Evolutionary conservation across 2,113 vertebrate genomes (phyloP).

Genomic region (Dascyllus trimaculatus): DNA sequence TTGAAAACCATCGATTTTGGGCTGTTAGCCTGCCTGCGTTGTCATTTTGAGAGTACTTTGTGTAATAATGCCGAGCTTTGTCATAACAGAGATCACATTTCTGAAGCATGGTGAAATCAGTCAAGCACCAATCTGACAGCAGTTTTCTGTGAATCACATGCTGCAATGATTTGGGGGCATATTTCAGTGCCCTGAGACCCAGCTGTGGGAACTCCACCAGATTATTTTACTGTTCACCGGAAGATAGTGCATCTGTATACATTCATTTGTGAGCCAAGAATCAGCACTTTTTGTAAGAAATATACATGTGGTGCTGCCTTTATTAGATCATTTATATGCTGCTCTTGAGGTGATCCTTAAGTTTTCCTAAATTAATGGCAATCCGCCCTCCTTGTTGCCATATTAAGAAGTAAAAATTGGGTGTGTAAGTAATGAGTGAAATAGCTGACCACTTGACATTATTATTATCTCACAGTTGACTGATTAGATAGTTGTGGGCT

Average conservation of each 20-base stretch:
- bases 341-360: constrained; percentile 22
- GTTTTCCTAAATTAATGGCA: constrained; percentile 5
- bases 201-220: constrained; percentile 5
- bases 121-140: background rate
- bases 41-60: constrained; percentile 12
- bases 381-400: background rate
- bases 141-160: constrained; percentile 30
- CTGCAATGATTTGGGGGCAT: constrained; percentile 14
- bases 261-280: background rate
- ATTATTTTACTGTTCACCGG: background rate
- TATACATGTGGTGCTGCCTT: constrained; percentile 6
- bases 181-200: constrained; percentile 2
- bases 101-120: constrained; percentile 17
- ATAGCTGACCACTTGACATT: constrained; percentile 52
- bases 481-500: constrained; percentile 51
- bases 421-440: constrained; percentile 55
- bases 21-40: background rate
- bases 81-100: constrained; percentile 19
- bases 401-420: constrained; percentile 21
- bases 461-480: constrained; percentile 62
- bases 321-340: constrained; percentile 10
- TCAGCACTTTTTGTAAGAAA: background rate
- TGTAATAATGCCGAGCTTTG: constrained; percentile 2
- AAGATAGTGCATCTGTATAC: background rate
- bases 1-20: background rate